Base-by-base conservation (phyloP, 2,888 invertebrate genomes). In the Horisme vitalbata region DNA sequence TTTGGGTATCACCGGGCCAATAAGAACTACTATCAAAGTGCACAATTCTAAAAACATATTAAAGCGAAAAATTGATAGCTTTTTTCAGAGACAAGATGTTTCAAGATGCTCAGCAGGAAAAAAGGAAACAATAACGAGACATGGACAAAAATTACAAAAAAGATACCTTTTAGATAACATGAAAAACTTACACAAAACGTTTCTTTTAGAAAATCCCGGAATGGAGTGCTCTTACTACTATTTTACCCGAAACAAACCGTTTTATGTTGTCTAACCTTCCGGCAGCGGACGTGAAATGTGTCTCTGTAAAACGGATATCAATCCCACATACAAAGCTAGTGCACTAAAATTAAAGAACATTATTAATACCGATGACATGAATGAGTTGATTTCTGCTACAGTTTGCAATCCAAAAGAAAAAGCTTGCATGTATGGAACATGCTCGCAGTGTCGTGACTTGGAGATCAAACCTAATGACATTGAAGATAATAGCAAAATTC, bases 21-120 rank as follows among this genome's bases (percentile, higher is more conserved):
- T 26, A 3, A 9, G 10, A 6, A 26, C 9, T 6, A 3, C 11
- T 4, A 10, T 6, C 2, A 26, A 26, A 3, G 9, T 26, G 6
- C 2, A 7, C 2, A 13, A 12, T 13, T 7, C 5, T 13, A 7
- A 4, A 7, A 28, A 12, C 13, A 3, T 7, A 13, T 12, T 37
- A 4, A 7, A 28, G 13, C 20, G 21, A 12, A 15, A 12, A 28
- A 28, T 54, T 6, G 9, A 34, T 23, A 18, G 20, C 7, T 55
- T 59, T 47, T 61, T 48, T 35, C 8, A 32, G n/a, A 20, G 57
- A 41, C 59, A 59, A 7, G 58, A 63, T 27, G 28, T 57, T 11
- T 53, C 55, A 2, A 46, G 59, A 41, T 39, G 55, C 0, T 60
- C 57, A 4, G 59, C 57, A 5, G 59, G 59, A 4, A 62, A 55